Percentiles rank a stretch among this genome's conserved stretches.
phyloP scores from a whole-genome alignment of 2,797 vertebrate species.

The Coracias cyanogaster region DNA sequence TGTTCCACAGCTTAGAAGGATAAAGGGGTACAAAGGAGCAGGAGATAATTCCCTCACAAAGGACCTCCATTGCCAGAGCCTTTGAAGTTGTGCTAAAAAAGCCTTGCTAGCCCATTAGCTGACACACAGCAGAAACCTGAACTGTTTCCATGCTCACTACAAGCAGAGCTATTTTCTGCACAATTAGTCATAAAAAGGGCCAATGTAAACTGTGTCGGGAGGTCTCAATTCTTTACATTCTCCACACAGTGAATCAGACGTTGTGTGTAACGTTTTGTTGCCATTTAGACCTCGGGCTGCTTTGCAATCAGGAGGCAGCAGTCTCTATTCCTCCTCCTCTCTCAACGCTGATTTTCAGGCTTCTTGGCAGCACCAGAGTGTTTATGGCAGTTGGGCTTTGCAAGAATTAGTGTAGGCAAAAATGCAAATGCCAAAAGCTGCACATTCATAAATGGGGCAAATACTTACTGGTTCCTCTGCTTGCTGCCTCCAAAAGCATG shows the following conservation, averaged over 20 bases:
- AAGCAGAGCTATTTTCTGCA: conserved; percentile 76
- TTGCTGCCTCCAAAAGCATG: not conserved
- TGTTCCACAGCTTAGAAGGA: conserved; percentile 58
- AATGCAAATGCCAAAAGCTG: not conserved
- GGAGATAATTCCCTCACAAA: conserved; percentile 77
- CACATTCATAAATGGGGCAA: not conserved
- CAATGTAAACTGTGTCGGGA: conserved; percentile 77
- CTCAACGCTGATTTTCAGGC: not conserved
- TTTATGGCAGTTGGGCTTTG: not conserved
- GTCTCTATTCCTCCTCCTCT: conserved; percentile 22
- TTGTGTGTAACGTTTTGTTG: conserved; percentile 68
- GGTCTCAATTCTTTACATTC: conserved; percentile 77
- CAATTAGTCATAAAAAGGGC: conserved; percentile 79
- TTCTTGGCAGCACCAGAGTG: conserved; percentile 19
- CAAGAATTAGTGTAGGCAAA: not conserved
- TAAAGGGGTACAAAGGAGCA: conserved; percentile 68
- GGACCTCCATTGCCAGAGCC: conserved; percentile 64
- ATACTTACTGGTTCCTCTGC: not conserved
- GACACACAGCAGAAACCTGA: conserved; percentile 77
- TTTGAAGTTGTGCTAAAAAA: conserved; percentile 74
- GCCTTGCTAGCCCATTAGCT: conserved; percentile 73
- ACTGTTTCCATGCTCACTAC: conserved; percentile 71
- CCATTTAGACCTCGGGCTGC: conserved; percentile 64
- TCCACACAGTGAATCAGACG: conserved; percentile 65
- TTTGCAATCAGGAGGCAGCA: conserved; percentile 39